Percentiles rank a stretch among this genome's conserved stretches.
These are phyloP conservation scores for Eufriesea mexicana DNA, from an alignment of 1,140 invertebrate species.

Conservation along the genomic window DNA sequence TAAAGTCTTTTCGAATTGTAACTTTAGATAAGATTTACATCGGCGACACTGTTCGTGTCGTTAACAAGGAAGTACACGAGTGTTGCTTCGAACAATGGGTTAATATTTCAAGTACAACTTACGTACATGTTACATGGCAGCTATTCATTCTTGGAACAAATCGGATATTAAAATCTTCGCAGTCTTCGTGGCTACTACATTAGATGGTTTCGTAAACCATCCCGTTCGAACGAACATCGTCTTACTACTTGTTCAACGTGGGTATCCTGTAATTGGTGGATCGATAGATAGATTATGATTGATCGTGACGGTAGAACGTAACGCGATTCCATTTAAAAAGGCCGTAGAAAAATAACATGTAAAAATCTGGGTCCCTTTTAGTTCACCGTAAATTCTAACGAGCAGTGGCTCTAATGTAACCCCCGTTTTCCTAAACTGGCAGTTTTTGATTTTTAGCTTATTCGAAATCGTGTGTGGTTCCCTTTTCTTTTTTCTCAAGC, in stretches of 20 bases:
- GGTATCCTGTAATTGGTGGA: not conserved
- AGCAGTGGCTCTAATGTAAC: not conserved
- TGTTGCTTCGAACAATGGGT: not conserved
- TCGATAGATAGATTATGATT: conserved; percentile 35
- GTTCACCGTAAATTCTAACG: conserved; percentile 27
- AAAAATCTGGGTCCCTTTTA: conserved; percentile 58
- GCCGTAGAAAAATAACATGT: conserved; percentile 57
- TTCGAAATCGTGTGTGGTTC: conserved; percentile 11
- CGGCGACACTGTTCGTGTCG: not conserved
- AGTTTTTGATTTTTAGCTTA: conserved; percentile 41
- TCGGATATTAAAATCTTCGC: conserved; percentile 9
- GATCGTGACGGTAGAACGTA: conserved; percentile 30
- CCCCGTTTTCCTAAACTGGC: conserved; percentile 31
- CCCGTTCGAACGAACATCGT: not conserved
- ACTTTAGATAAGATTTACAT: not conserved
- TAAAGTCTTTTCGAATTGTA: conserved; percentile 29
- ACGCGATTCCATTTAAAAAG: conserved; percentile 44
- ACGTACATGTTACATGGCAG: conserved; percentile 8
- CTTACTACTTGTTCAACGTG: not conserved
- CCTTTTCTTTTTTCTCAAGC: not conserved
- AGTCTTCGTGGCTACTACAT: conserved; percentile 13
- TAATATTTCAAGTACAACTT: not conserved
- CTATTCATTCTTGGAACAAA: not conserved
- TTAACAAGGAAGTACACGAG: conserved; percentile 5
- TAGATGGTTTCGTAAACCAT: not conserved